phyloP scores from a whole-genome alignment of 2,888 invertebrate species.

The Noctua janthe region DNA sequence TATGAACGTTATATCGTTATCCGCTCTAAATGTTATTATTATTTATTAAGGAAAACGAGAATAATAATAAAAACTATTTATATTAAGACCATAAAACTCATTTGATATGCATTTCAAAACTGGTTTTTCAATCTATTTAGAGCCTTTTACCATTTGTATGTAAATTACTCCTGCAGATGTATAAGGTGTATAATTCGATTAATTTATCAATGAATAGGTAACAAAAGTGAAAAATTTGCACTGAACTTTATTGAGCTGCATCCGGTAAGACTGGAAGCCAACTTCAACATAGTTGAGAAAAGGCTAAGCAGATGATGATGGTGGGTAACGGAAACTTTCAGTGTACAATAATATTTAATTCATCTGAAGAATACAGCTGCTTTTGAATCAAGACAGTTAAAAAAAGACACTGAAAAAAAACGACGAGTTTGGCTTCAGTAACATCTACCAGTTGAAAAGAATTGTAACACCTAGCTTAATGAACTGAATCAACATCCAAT shows the following conservation, averaged over 20 bases:
- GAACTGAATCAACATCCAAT: not conserved
- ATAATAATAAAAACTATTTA: slow-evolving; percentile 17
- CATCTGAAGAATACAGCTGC: too few species aligned
- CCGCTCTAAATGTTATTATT: slow-evolving; percentile 16
- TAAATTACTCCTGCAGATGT: slow-evolving; percentile 11
- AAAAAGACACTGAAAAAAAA: not conserved
- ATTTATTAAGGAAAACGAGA: slow-evolving; percentile 38
- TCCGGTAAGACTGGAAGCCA: not conserved
- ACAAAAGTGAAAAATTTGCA: not conserved
- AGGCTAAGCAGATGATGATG: not conserved
- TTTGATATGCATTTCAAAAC: slow-evolving; percentile 23
- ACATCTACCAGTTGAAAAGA: not conserved
- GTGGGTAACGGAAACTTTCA: not conserved
- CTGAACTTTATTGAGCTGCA: not conserved
- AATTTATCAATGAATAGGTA: not conserved
- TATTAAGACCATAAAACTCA: slow-evolving; percentile 2
- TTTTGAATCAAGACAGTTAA: not conserved
- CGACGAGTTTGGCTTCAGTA: not conserved
- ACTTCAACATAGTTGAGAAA: not conserved
- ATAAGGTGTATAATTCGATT: slow-evolving; percentile 20
- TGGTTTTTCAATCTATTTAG: slow-evolving; percentile 21
- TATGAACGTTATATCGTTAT: slow-evolving; percentile 10
- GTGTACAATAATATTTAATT: not conserved
- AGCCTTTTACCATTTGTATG: slow-evolving; percentile 41
- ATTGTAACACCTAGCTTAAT: not conserved